Evolutionary conservation across 2,888 invertebrate genomes (phyloP).

Genomic region (Tanytarsus gracilentus): DNA sequence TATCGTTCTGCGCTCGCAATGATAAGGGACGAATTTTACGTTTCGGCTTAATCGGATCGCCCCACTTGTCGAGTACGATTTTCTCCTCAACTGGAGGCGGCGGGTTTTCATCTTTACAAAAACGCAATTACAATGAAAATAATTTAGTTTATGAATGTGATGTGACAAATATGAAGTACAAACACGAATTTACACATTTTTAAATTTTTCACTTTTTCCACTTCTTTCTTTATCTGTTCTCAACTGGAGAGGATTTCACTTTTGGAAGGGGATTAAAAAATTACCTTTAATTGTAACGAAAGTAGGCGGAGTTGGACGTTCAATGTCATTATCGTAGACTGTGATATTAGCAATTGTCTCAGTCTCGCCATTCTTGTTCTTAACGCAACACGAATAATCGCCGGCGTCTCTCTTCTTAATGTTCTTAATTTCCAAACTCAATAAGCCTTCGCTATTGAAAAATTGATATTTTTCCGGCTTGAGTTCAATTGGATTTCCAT

Average conservation of each 20-base stretch:
- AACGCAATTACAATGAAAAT: background rate
- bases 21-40: constrained; percentile 12
- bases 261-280: background rate
- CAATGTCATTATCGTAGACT: constrained; percentile 53
- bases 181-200: background rate
- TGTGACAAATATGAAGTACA: background rate
- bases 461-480: constrained; percentile 44
- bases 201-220: background rate
- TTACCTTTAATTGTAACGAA: constrained; percentile 27
- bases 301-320: constrained; percentile 16
- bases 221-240: background rate
- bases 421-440: constrained; percentile 59
- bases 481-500: constrained; percentile 49
- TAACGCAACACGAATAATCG: constrained; percentile 63
- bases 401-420: constrained; percentile 56
- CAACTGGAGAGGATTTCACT: background rate
- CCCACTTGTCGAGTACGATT: constrained; percentile 17
- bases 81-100: background rate
- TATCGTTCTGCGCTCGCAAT: constrained; percentile 12
- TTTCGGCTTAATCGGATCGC: constrained; percentile 21
- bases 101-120: background rate
- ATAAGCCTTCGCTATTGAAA: constrained; percentile 48
- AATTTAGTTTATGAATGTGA: background rate
- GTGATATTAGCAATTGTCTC: constrained; percentile 64
- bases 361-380: constrained; percentile 63